Evolutionary conservation across 2,888 invertebrate species (phyloP).

Genomic region (Nemoura dubitans): DNA sequence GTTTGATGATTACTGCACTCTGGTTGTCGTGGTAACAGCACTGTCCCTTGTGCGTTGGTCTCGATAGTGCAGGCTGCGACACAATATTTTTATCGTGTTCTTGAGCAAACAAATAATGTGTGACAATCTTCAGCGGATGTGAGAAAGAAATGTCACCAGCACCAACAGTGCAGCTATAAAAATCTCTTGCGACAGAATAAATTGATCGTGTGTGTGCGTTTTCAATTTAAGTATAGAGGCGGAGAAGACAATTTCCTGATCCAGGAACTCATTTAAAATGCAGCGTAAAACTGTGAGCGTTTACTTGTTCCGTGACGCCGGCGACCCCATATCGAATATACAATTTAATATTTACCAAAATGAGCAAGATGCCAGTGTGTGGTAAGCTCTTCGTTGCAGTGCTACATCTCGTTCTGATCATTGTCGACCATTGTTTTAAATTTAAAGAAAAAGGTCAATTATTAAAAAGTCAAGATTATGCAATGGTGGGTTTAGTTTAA

Average conservation of each 20-base stretch:
- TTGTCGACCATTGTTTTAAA: too few relatives aligned
- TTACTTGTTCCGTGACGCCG: too few relatives aligned
- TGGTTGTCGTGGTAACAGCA: not conserved
- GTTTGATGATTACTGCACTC: too few relatives aligned
- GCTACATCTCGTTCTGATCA: too few relatives aligned
- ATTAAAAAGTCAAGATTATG: too few relatives aligned
- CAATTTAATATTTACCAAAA: too few relatives aligned
- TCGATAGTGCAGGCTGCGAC: not conserved
- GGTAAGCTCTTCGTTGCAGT: too few relatives aligned
- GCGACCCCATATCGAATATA: too few relatives aligned
- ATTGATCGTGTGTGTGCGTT: not conserved
- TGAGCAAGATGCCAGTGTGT: too few relatives aligned
- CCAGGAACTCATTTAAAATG: not conserved
- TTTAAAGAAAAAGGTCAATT: too few relatives aligned
- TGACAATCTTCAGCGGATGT: not conserved
- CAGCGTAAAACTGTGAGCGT: too few relatives aligned
- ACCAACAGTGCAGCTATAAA: not conserved
- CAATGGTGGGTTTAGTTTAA: too few relatives aligned
- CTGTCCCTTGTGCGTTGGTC: not conserved
- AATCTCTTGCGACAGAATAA: not conserved
- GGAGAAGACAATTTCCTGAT: not conserved
- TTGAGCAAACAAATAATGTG: not conserved
- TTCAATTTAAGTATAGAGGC: not conserved
- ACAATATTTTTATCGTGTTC: not conserved
- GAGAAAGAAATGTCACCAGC: not conserved